Conservation (phyloP, 1,140 invertebrate species). For the Cotesia chilonis region DNA sequence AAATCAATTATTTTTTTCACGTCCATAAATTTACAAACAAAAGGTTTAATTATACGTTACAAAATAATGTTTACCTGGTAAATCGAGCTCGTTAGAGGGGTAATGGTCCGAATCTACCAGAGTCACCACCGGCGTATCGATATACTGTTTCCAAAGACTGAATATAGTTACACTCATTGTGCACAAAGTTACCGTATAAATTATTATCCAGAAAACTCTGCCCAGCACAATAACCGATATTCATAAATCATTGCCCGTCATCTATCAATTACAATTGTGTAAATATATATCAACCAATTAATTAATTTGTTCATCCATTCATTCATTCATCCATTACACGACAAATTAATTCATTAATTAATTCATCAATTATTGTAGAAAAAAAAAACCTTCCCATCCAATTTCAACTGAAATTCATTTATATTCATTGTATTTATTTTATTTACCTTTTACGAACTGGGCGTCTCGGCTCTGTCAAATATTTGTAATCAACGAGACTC, state of each 20-base stretch:
- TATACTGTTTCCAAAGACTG: conserved; percentile 37
- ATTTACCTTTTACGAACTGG: background rate
- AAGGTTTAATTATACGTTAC: conserved; percentile 33
- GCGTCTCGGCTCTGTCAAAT: background rate
- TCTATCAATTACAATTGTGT: no score
- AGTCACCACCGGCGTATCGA: conserved; percentile 43
- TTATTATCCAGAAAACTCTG: conserved; percentile 48
- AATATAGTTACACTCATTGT: conserved; percentile 41
- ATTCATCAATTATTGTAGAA: no score
- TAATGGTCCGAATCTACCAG: conserved; percentile 48
- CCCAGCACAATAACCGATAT: no score
- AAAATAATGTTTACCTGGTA: conserved; percentile 48
- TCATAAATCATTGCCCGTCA: no score
- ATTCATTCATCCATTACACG: no score
- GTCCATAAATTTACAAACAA: background rate
- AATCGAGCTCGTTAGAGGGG: conserved; percentile 40
- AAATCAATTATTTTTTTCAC: background rate
- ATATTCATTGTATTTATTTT: background rate
- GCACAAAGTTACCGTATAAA: conserved; percentile 42
- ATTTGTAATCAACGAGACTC: background rate
- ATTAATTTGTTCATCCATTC: no score
- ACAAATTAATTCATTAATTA: no score
- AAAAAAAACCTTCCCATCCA: no score
- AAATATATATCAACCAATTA: no score
- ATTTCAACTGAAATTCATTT: no score